These are phyloP conservation scores for Bombylius discolor DNA, from an alignment of 2,888 invertebrate genomes.

Conservation along the genomic window DNA sequence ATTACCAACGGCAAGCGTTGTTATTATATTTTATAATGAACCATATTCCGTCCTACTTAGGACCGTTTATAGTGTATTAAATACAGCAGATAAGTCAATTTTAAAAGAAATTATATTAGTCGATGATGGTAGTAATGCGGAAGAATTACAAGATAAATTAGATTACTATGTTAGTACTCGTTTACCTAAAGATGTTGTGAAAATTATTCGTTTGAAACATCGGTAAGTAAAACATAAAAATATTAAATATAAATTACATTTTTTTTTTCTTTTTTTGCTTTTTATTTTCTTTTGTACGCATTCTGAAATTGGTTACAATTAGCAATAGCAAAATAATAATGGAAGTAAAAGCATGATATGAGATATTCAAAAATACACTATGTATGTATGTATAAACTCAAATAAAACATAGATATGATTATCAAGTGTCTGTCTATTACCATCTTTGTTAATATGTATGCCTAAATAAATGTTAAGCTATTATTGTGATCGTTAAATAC, in stretches of 20 bases:
- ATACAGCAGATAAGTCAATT: slow-evolving; percentile 46
- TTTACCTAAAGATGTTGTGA: slow-evolving; percentile 52
- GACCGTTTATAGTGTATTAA: slow-evolving; percentile 63
- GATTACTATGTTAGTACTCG: slow-evolving; percentile 66
- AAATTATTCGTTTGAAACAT: slow-evolving; percentile 59
- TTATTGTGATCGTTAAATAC: too few relatives aligned
- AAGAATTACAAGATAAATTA: slow-evolving; percentile 57
- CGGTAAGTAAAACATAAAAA: slow-evolving; percentile 35
- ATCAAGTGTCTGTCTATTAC: too few relatives aligned
- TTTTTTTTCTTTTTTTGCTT: not conserved
- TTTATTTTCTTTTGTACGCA: too few relatives aligned
- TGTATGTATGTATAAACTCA: too few relatives aligned
- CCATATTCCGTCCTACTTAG: slow-evolving; percentile 70
- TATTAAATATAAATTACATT: not conserved
- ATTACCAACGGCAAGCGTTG: slow-evolving; percentile 61
- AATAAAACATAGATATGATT: too few relatives aligned
- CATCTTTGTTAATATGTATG: too few relatives aligned
- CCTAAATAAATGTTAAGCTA: too few relatives aligned
- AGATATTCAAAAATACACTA: too few relatives aligned
- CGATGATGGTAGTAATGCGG: slow-evolving; percentile 83
- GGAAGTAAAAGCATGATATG: too few relatives aligned
- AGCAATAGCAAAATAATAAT: too few relatives aligned
- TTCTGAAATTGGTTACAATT: too few relatives aligned
- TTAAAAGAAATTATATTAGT: slow-evolving; percentile 86
- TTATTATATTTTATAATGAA: slow-evolving; percentile 82